Evolutionary conservation across 2,797 vertebrate species (phyloP).

Genomic region (Manis pentadactyla): DNA sequence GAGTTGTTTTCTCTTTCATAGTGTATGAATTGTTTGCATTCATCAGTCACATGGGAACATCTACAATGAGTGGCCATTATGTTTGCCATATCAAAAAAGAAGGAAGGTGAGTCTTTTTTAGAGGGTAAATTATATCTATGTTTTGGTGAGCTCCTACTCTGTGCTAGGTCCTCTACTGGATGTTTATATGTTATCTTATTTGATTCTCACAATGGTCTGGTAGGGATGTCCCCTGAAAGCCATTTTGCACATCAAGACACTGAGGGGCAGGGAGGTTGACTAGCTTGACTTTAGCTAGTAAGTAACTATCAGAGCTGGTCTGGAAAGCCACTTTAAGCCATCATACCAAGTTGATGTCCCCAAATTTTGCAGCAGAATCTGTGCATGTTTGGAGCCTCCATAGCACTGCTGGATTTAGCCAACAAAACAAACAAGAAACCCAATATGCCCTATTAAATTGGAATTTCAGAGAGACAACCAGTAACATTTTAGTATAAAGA

Average conservation of each 20-base stretch:
- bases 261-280: background rate
- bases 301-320: background rate
- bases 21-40: constrained; percentile 98
- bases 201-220: background rate
- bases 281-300: background rate
- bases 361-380: background rate
- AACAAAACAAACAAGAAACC: background rate
- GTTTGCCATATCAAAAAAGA: constrained; percentile 99
- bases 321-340: background rate
- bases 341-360: background rate
- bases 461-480: constrained; percentile 16
- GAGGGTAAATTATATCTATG: background rate
- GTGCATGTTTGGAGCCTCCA: background rate
- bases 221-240: background rate
- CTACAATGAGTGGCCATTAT: constrained; percentile 99
- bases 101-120: constrained; percentile 91
- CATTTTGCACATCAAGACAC: background rate
- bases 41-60: constrained; percentile 99
- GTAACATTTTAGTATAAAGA: background rate
- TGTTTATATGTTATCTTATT: background rate
- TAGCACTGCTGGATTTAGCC: background rate
- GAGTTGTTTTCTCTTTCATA: constrained; percentile 81
- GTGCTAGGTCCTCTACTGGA: background rate
- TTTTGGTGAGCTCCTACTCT: background rate
- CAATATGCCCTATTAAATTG: background rate